A percentile compares a stretch with the other conserved stretches of the same genome.
These are phyloP conservation scores for Nyctibius bracteatus DNA, from an alignment of 2,113 vertebrate genomes.

Conservation along the genomic window DNA sequence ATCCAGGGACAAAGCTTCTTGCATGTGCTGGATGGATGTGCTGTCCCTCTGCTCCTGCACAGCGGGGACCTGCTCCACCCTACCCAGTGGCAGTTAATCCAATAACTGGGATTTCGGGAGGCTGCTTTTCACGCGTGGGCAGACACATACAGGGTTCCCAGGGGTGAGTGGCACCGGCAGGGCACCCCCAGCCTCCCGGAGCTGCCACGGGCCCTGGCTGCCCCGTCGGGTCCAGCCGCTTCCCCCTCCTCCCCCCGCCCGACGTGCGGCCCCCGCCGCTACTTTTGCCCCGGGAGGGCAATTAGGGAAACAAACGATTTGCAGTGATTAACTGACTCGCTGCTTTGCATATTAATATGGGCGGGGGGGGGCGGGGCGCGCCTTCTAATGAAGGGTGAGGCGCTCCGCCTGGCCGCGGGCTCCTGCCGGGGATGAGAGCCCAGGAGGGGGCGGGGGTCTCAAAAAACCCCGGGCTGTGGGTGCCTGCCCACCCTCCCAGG, in stretches of 20 bases:
- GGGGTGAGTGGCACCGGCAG: neutral
- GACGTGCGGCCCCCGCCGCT: neutral
- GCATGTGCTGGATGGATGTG: neutral
- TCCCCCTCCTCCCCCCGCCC: slow-evolving; percentile 19
- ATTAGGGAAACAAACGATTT: slow-evolving; percentile 90
- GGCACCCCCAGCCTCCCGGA: neutral
- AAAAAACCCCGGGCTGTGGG: slow-evolving; percentile 70
- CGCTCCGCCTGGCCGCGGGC: slow-evolving; percentile 76
- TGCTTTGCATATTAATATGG: slow-evolving; percentile 90
- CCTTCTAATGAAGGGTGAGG: slow-evolving; percentile 84
- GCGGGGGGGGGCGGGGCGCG: slow-evolving; percentile 77
- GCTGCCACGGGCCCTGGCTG: too few species aligned
- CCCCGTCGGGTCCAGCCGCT: neutral
- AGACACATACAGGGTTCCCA: neutral
- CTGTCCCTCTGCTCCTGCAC: neutral
- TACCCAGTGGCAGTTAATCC: neutral
- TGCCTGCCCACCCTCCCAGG: neutral
- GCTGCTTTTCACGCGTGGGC: neutral
- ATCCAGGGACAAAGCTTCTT: too few species aligned
- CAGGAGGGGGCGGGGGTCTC: slow-evolving; percentile 79
- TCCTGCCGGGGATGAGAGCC: neutral
- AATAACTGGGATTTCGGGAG: neutral
- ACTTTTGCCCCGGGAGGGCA: slow-evolving; percentile 89
- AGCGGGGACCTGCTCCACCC: neutral
- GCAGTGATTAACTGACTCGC: slow-evolving; percentile 83